These are phyloP conservation scores for Papilio gigon DNA, from an alignment of 2,888 invertebrate genomes.

Conservation along the genomic window DNA sequence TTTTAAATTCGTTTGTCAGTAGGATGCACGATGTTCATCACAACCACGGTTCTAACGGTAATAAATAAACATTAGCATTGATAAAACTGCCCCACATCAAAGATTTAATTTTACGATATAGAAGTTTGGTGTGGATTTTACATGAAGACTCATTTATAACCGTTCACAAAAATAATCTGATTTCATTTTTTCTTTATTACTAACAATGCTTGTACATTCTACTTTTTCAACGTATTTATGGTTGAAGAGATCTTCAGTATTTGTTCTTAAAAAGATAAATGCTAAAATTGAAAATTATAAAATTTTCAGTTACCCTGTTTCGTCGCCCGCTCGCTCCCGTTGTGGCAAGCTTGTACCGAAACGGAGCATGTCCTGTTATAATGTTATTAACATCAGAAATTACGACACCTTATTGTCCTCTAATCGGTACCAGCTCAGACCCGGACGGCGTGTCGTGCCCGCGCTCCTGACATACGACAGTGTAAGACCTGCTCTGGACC, in stretches of 20 bases:
- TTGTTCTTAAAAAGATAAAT: no score
- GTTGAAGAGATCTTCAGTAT: no score
- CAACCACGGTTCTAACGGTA: neutral
- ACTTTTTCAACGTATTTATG: no score
- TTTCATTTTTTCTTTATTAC: no score
- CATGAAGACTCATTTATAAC: no score
- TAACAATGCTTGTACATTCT: no score
- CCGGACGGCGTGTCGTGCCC: constrained; percentile 26
- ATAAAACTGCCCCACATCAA: neutral
- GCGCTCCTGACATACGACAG: constrained; percentile 38
- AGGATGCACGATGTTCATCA: neutral
- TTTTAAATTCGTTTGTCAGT: constrained; percentile 3
- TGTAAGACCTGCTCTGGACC: constrained; percentile 20
- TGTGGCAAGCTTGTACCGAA: constrained; percentile 57
- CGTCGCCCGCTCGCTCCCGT: constrained; percentile 49
- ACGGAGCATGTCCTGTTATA: constrained; percentile 63
- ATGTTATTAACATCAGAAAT: constrained; percentile 76
- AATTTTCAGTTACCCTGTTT: constrained; percentile 16
- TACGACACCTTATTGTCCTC: constrained; percentile 73
- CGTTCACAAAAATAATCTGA: no score
- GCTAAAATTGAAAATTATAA: neutral
- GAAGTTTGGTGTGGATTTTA: neutral
- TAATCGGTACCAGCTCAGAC: constrained; percentile 54
- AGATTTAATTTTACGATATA: constrained; percentile 10
- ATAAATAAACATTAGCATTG: constrained; percentile 7